phyloP scores from a whole-genome alignment of 2,888 invertebrate species.

The Chloroclysta siterata region DNA sequence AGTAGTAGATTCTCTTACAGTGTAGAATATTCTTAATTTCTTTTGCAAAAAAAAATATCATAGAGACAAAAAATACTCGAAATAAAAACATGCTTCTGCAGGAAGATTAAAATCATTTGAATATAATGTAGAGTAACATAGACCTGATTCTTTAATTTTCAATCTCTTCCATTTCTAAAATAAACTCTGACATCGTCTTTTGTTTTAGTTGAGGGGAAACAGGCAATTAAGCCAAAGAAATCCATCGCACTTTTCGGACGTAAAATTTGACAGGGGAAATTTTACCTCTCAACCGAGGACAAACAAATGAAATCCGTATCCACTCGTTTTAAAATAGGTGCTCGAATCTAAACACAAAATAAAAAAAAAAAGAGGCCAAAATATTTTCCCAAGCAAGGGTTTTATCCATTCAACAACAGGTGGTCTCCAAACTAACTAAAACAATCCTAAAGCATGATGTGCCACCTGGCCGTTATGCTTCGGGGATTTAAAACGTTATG shows the following conservation, averaged over 20 bases:
- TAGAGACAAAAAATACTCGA: too few relatives aligned
- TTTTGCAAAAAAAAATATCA: too few relatives aligned
- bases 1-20: too few relatives aligned
- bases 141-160: too few relatives aligned
- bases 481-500: background rate
- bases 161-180: too few relatives aligned
- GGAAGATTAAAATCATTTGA: too few relatives aligned
- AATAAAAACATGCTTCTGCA: too few relatives aligned
- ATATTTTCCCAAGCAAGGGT: background rate
- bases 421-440: constrained; percentile 21
- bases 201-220: background rate
- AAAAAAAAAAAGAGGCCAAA: background rate
- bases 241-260: background rate
- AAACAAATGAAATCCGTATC: background rate
- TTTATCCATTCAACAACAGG: constrained; percentile 13
- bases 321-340: background rate
- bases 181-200: too few relatives aligned
- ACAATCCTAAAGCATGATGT: constrained; percentile 17
- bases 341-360: background rate
- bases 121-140: too few relatives aligned
- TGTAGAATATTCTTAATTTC: too few relatives aligned
- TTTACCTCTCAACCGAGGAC: too few relatives aligned
- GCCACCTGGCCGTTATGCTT: constrained; percentile 29
- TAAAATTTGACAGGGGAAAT: background rate
- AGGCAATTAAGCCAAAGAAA: background rate